Base-by-base conservation (phyloP, 23 tunicate species). In the Aplidium turbinatum region DNA sequence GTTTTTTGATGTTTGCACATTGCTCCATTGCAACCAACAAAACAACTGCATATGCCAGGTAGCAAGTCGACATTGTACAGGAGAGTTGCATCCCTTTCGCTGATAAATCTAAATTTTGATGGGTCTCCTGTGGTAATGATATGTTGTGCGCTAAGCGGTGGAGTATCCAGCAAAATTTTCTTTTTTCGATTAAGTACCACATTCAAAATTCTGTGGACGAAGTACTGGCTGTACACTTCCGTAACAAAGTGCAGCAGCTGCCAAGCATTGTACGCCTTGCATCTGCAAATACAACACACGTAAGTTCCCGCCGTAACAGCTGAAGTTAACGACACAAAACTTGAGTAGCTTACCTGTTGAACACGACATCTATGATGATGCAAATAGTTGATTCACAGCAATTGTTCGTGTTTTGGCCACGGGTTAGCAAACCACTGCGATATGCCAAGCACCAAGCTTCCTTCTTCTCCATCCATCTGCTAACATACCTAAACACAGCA, bases 251-350 rank as follows among this genome's bases (percentile, higher is more conserved):
- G 60, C 21, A 53, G 21, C 60, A 53, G 21, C 21, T 53, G 60
- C n/a, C 60, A 53, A 7, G 60, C 21, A 19, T 53, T 53, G 60
- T 53, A 53, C n/a, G 60, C 60, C 22, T 53, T 53, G 60, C 60
- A 7, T 53, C 60, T 53, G 60, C 21, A 53, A 53, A 53, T 9
- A 42, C n/a, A n/a, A n/a, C n/a, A n/a, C n/a, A n/a, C n/a, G n/a
- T n/a, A n/a, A 42, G 13, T 9, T 9, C 48, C 13, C 9, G 48
- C 13, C 48, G 13, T 9, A 9, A 42, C 48, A 42, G 13, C 9
- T 9, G 9, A 42, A 42, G 13, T 13, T 13, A 42, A 42, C 9
- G 13, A 9, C 9, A 13, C 9, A 42, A 42, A 42, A 13, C 13
- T 9, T 9, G 13, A 42, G 13, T 42, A 13, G 13, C 13, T 42